Evolutionary conservation across 2,113 vertebrate genomes (phyloP).

Genomic region (Illadopsis cleaveri): DNA sequence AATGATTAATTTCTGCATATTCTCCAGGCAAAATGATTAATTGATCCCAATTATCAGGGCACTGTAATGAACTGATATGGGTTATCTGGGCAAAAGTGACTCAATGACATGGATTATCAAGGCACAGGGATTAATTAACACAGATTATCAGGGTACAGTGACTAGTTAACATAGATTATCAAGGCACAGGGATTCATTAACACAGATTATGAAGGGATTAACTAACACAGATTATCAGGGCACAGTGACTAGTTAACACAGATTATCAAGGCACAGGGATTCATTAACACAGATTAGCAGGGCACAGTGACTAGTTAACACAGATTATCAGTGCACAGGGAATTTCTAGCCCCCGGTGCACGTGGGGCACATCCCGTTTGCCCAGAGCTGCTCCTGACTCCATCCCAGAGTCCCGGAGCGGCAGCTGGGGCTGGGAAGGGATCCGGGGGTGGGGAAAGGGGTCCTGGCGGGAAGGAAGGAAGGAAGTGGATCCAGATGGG

Average conservation of each 20-base stretch:
- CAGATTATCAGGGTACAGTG: background rate
- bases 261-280: background rate
- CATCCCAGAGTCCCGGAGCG: background rate
- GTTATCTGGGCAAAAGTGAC: background rate
- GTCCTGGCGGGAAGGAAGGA: background rate
- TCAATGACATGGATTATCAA: background rate
- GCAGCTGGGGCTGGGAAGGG: background rate
- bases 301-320: too few relatives aligned
- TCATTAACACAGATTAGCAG: background rate
- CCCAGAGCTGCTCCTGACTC: background rate
- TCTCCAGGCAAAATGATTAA: background rate
- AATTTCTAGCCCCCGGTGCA: fast-evolving
- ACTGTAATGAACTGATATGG: background rate
- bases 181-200: background rate
- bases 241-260: background rate
- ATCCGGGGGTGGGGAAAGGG: background rate
- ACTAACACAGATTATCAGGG: background rate
- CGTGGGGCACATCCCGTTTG: fast-evolving
- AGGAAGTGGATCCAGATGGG: background rate
- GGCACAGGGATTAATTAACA: background rate
- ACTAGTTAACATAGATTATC: background rate
- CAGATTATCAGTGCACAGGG: background rate
- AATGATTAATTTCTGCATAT: background rate
- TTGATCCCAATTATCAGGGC: background rate
- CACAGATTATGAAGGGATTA: background rate